Conservation (phyloP, 1,140 invertebrate genomes). For the Neodiprion virginianus region DNA sequence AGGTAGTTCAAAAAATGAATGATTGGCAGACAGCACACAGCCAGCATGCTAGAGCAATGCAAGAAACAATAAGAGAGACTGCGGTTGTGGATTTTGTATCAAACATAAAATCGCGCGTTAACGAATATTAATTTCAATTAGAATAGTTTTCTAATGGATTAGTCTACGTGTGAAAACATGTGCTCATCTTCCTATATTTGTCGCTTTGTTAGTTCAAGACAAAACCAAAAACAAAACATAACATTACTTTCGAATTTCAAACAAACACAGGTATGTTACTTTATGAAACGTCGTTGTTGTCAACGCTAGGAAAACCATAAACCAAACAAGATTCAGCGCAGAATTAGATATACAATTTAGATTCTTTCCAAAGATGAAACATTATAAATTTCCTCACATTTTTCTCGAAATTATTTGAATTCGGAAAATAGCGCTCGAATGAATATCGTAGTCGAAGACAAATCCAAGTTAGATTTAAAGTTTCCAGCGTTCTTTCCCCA, state of each 20-base stretch:
- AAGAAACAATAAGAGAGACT: constrained; percentile 45
- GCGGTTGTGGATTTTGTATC: constrained; percentile 7
- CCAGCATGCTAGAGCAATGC: constrained; percentile 58
- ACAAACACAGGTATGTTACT: constrained; percentile 4
- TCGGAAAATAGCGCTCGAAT: too few species aligned
- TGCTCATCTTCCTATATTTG: constrained; percentile 26
- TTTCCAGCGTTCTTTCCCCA: neutral
- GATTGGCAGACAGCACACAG: constrained; percentile 52
- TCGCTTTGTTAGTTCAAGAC: constrained; percentile 28
- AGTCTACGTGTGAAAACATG: constrained; percentile 32
- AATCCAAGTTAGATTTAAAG: too few species aligned
- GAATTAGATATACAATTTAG: too few species aligned
- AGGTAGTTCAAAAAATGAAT: constrained; percentile 37
- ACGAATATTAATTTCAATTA: constrained; percentile 13
- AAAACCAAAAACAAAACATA: too few species aligned
- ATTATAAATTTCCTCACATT: too few species aligned
- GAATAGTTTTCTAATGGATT: constrained; percentile 24
- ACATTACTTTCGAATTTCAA: too few species aligned
- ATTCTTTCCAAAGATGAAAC: too few species aligned
- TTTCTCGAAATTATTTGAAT: too few species aligned
- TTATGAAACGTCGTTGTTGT: constrained; percentile 28
- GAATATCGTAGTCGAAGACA: too few species aligned
- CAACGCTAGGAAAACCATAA: constrained; percentile 12
- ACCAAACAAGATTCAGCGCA: neutral
- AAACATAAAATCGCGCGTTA: neutral